phyloP scores from a whole-genome alignment of 2,797 vertebrate genomes.

The Pyrocephalus nanus region DNA sequence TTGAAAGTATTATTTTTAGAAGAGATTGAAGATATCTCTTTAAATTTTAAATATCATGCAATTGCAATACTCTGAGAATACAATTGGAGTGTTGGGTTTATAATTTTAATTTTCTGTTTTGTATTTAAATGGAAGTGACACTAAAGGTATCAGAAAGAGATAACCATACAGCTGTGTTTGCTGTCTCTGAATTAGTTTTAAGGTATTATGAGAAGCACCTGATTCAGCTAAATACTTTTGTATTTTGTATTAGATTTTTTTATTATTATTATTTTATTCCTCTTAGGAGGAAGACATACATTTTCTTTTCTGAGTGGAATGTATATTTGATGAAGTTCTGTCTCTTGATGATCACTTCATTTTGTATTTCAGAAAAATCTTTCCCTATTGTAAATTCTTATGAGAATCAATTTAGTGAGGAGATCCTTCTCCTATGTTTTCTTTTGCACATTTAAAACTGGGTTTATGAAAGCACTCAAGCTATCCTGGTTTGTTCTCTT shows the following conservation, averaged over 20 bases:
- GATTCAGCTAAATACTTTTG: not conserved
- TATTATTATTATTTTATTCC: not conserved
- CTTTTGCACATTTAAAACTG: not conserved
- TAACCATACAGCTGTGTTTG: not conserved
- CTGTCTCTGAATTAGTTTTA: not conserved
- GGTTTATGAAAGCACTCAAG: not conserved
- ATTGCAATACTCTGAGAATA: not conserved
- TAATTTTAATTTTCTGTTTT: not conserved
- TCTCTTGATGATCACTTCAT: not conserved
- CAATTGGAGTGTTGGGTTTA: not conserved
- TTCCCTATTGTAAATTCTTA: not conserved
- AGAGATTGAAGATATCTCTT: not conserved
- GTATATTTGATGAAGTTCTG: not conserved
- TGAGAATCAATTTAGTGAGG: not conserved
- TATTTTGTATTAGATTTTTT: not conserved
- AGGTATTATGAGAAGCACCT: not conserved
- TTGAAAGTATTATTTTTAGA: not conserved
- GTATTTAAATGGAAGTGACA: not conserved
- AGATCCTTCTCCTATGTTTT: not conserved
- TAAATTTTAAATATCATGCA: constrained; percentile 6
- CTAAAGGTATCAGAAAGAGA: not conserved
- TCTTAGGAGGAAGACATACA: not conserved
- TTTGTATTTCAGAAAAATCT: not conserved
- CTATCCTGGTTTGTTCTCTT: not conserved
- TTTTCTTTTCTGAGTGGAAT: not conserved